Evolutionary conservation across 2,113 vertebrate genomes (phyloP).

Genomic region (Epinephelus moara): DNA sequence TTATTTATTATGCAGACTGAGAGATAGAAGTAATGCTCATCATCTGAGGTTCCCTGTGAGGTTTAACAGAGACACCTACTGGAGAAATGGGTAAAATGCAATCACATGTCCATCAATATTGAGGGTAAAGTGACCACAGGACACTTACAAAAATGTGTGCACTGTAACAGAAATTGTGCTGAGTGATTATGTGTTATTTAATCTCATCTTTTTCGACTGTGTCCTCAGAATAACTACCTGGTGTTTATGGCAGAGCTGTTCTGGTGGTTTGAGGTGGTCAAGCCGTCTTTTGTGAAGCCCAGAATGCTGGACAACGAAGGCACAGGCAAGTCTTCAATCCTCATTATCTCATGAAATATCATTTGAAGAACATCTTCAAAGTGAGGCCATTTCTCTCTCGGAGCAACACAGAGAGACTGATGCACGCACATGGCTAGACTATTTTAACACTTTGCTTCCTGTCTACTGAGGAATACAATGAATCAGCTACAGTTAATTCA

Average conservation of each 20-base stretch:
- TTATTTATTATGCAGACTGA: slow-evolving; percentile 28
- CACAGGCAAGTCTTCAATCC: slow-evolving; percentile 55
- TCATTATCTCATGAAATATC: too few relatives aligned
- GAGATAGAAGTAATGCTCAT: background rate
- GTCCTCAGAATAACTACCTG: slow-evolving; percentile 93
- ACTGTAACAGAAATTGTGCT: background rate
- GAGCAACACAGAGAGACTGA: too few relatives aligned
- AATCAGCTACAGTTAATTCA: too few relatives aligned
- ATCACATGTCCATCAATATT: background rate
- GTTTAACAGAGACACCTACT: slow-evolving; percentile 73
- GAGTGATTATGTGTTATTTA: background rate
- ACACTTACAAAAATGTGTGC: background rate
- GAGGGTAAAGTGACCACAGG: background rate
- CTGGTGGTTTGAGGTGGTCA: slow-evolving; percentile 97
- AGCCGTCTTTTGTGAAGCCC: slow-evolving; percentile 95
- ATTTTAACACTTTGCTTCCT: too few relatives aligned
- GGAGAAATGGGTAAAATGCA: slow-evolving; percentile 53
- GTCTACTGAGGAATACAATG: too few relatives aligned
- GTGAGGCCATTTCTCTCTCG: too few relatives aligned
- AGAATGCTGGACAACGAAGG: slow-evolving; percentile 86
- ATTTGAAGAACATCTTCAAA: too few relatives aligned
- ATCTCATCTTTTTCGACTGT: background rate
- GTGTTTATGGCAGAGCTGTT: slow-evolving; percentile 99
- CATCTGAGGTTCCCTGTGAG: background rate
- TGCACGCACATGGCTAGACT: too few relatives aligned